Conservation (phyloP, 2,888 invertebrate genomes). For the Nephrotoma guestfalica region DNA sequence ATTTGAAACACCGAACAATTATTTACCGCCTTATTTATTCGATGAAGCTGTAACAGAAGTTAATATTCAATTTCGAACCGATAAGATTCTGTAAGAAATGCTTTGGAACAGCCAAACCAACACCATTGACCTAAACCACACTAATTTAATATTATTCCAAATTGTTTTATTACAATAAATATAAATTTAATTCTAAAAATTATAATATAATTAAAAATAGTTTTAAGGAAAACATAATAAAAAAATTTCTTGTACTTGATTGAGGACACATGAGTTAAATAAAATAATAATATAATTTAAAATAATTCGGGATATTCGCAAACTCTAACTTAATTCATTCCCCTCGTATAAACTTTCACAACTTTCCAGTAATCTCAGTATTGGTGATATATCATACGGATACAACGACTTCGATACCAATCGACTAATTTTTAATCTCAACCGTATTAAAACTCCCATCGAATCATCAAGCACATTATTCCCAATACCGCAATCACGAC, state of each 20-base stretch:
- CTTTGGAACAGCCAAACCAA: no score
- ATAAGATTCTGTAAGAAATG: no score
- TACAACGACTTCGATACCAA: slow-evolving; percentile 70
- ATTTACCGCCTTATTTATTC: no score
- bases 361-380: slow-evolving; percentile 64
- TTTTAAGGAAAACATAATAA: neutral
- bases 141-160: neutral
- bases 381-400: slow-evolving; percentile 82
- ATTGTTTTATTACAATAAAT: neutral
- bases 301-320: neutral
- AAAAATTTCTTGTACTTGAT: neutral
- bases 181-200: neutral
- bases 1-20: no score
- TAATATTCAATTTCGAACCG: no score
- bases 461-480: slow-evolving; percentile 56
- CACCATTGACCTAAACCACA: neutral
- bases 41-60: no score
- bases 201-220: neutral
- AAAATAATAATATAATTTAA: neutral
- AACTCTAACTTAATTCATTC: slow-evolving; percentile 52
- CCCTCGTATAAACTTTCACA: slow-evolving; percentile 77
- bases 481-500: slow-evolving; percentile 43
- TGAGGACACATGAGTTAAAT: neutral
- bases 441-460: slow-evolving; percentile 66
- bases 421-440: slow-evolving; percentile 66